These are phyloP conservation scores for Mus minutoides DNA, from an alignment of 2,797 vertebrate species.

Conservation along the genomic window DNA sequence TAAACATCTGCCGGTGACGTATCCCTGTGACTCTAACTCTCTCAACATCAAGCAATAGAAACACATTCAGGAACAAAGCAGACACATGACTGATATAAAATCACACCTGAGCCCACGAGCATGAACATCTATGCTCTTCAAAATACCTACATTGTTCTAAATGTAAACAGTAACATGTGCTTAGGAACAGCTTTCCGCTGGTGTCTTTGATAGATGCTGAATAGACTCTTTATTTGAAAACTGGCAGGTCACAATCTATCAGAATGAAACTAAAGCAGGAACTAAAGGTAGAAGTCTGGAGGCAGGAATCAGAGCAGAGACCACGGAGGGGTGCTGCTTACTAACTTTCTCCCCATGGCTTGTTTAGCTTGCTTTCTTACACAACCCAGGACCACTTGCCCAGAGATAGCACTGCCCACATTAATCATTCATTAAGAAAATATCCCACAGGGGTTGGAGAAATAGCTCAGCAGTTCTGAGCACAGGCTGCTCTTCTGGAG, in stretches of 20 bases:
- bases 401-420: too few species aligned
- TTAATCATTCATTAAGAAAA: neutral
- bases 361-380: neutral
- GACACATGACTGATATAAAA: neutral
- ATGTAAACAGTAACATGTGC: neutral
- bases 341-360: neutral
- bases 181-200: neutral
- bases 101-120: neutral
- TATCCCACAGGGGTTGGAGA: neutral
- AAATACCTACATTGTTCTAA: neutral
- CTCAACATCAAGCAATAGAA: neutral
- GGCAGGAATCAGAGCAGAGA: neutral
- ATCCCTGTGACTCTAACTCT: neutral
- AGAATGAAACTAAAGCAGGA: neutral
- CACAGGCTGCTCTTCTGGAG: neutral
- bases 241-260: too few species aligned
- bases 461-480: neutral
- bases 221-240: conserved; percentile 16
- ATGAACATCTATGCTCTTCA: neutral
- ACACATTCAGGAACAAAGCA: neutral
- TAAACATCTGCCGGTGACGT: neutral
- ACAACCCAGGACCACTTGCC: neutral
- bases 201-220: neutral
- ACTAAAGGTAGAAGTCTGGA: neutral
- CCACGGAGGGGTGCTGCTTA: too few species aligned